These are phyloP conservation scores for Chrysomela aeneicollis DNA, from an alignment of 2,888 invertebrate genomes.

Conservation along the genomic window DNA sequence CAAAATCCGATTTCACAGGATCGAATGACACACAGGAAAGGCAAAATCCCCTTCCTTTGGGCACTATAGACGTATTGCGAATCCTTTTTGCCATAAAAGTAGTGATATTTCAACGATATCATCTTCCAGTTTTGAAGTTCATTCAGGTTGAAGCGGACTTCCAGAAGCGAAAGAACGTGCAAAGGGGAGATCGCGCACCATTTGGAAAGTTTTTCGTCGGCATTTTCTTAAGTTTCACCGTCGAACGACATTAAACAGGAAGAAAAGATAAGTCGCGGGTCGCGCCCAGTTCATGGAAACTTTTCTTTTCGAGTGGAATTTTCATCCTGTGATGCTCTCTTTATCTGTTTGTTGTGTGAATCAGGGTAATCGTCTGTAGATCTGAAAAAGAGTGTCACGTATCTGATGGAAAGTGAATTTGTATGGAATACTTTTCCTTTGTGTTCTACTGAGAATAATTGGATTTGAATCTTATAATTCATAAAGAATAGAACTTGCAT, in stretches of 20 bases:
- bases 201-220: constrained; percentile 40
- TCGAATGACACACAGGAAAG: background rate
- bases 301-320: constrained; percentile 34
- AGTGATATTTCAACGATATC: constrained; percentile 35
- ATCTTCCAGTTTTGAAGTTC: constrained; percentile 31
- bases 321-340: background rate
- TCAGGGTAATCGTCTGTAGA: no score
- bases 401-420: background rate
- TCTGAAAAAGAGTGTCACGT: background rate
- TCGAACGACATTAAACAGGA: constrained; percentile 41
- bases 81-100: constrained; percentile 29
- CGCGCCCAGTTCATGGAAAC: constrained; percentile 31
- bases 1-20: no score
- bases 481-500: no score
- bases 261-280: constrained; percentile 37
- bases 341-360: background rate
- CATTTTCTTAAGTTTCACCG: constrained; percentile 35
- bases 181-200: constrained; percentile 25
- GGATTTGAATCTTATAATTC: no score
- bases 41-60: constrained; percentile 13
- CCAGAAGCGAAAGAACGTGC: constrained; percentile 16
- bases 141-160: constrained; percentile 19
- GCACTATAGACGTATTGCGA: constrained; percentile 24
- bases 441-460: no score
- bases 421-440: no score